phyloP scores from a whole-genome alignment of 2,113 vertebrate genomes.

The Bubo scandiacus region DNA sequence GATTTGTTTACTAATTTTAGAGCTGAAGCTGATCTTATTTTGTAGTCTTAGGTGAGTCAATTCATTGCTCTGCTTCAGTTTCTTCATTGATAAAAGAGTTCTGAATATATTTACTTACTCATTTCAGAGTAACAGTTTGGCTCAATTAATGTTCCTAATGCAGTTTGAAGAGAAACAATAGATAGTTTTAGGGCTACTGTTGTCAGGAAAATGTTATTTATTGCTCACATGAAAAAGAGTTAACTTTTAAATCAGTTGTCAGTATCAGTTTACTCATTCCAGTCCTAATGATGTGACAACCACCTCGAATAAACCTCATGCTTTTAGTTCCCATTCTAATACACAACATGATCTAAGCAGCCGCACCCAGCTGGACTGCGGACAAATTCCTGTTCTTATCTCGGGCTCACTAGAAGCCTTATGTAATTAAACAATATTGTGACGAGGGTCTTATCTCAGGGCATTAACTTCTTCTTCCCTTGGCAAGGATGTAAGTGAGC shows the following conservation, averaged over 20 bases:
- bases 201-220: background rate
- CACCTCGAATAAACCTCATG: background rate
- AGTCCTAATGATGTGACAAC: background rate
- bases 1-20: background rate
- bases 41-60: background rate
- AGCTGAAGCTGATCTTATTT: background rate
- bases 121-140: background rate
- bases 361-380: slow-evolving; percentile 51
- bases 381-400: slow-evolving; percentile 72
- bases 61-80: background rate
- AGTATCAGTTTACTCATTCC: background rate
- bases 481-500: slow-evolving; percentile 39
- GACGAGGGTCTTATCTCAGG: slow-evolving; percentile 65
- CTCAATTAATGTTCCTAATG: background rate
- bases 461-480: slow-evolving; percentile 50
- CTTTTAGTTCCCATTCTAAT: slow-evolving; percentile 14
- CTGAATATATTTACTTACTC: background rate
- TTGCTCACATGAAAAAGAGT: background rate
- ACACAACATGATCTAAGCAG: slow-evolving; percentile 48
- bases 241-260: background rate
- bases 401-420: slow-evolving; percentile 29
- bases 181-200: background rate
- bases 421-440: slow-evolving; percentile 62
- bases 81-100: background rate
- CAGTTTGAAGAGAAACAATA: background rate